Base-by-base conservation (phyloP, 2,113 vertebrate genomes). In the Vanacampus margaritifer region DNA sequence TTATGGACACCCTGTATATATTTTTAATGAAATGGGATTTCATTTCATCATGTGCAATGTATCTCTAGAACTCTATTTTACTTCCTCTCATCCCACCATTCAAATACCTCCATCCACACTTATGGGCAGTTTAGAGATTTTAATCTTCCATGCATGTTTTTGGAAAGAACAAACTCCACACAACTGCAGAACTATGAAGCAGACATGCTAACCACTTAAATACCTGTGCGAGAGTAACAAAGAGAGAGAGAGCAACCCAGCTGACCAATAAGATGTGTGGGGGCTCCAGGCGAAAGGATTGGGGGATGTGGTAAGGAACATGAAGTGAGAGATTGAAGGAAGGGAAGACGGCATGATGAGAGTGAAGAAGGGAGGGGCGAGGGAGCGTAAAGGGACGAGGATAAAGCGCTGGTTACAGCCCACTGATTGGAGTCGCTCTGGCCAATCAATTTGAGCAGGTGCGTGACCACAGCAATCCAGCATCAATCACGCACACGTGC, bases 371-470 rank as follows among this genome's bases (percentile, higher is more conserved):
- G 19, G 5, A 11, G 8, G 64, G 10, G 57, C 35, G 1, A 14
- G 48, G 13, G 39, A 41, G 37, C 36, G 43, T 43, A 62, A 62
- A 62, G 60, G 60, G 60, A 43, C 24, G 37, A 43, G 61, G 68
- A 23, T 28, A 66, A 64, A 64, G 61, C 35, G 68, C 50, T 65
- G 80, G 76, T 71, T 78, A 75, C 71, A 66, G 61, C 61, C 75
- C 69, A 64, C 76, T 84, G 84, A 82, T 80, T 83, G 50, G 65
- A 78, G 61, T 78, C 32, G 68, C 69, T 71, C 50, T 14, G 71
- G 82, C 73, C 79, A 83, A 86, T 86, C 84, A 84, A 71, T 80
- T 77, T 79, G 65, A 79, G 76, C 75, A 77, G 67, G 68, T 79
- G 74, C 64, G 65, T 83, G 84, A 83, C 69, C 61, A 43, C 60